Percentiles rank a stretch among this genome's conserved stretches.
Conservation (phyloP, 2,113 vertebrate species). For the Albula goreensis region DNA sequence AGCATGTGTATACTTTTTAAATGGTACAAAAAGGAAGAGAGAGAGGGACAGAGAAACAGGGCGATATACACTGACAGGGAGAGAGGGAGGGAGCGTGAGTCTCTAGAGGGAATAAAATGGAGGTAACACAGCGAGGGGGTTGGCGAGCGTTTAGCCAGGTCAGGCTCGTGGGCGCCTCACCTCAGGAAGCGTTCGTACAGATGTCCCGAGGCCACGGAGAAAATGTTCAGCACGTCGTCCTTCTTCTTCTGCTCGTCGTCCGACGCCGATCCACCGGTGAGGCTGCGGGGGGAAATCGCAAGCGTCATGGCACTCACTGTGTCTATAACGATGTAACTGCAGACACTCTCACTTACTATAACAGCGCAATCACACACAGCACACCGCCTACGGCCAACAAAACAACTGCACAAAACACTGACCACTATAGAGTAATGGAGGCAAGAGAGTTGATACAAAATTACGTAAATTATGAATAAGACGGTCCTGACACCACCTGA, state of each 20-base stretch:
- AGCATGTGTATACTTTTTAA: no score
- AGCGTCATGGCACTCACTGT: no score
- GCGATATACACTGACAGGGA: not conserved
- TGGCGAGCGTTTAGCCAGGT: not conserved
- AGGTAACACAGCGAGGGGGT: not conserved
- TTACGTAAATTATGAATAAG: no score
- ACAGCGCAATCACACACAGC: not conserved
- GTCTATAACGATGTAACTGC: no score
- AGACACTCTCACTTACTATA: no score
- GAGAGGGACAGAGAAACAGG: not conserved
- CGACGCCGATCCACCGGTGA: slow-evolving; percentile 71
- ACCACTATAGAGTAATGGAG: not conserved
- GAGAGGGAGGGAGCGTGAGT: not conserved
- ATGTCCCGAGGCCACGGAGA: slow-evolving; percentile 96
- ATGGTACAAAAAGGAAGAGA: no score
- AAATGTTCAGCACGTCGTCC: slow-evolving; percentile 86
- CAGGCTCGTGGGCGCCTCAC: slow-evolving; percentile 58
- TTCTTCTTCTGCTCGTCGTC: slow-evolving; percentile 70
- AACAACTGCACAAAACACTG: not conserved
- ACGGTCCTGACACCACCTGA: no score
- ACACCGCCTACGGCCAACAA: not conserved
- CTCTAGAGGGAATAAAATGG: slow-evolving; percentile 16
- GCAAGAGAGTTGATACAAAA: not conserved
- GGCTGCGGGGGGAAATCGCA: slow-evolving; percentile 66
- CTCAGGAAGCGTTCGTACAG: slow-evolving; percentile 96